Conservation (phyloP, 2,797 vertebrate genomes). For the Caiman crocodilus region DNA sequence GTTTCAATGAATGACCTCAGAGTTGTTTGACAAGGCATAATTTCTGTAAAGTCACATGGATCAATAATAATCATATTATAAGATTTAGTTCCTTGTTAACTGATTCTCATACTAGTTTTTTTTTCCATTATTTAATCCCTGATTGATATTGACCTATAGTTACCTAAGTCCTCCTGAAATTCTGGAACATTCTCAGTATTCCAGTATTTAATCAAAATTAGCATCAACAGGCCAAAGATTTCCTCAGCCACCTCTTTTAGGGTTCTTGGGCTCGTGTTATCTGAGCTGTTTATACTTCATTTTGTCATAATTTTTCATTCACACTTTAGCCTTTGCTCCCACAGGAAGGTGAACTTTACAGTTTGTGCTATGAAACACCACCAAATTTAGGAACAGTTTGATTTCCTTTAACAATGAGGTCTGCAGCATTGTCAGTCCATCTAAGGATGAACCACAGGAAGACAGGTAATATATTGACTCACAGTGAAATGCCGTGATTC, state of each 20-base stretch:
- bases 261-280: neutral
- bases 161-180: too few species aligned
- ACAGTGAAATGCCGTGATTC: neutral
- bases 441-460: neutral
- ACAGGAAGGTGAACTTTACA: neutral
- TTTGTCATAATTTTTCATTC: neutral
- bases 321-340: neutral
- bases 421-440: neutral
- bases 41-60: too few species aligned
- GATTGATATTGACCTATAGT: too few species aligned
- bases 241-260: neutral
- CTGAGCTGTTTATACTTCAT: neutral
- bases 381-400: neutral
- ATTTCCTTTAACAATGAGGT: neutral
- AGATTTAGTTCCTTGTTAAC: too few species aligned
- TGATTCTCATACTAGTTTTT: too few species aligned
- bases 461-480: neutral
- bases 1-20: neutral
- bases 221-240: neutral
- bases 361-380: neutral
- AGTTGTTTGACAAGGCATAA: neutral
- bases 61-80: too few species aligned
- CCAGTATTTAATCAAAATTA: neutral
- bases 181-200: too few species aligned
- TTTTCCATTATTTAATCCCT: too few species aligned